Conservation (phyloP, 2,113 vertebrate genomes). For the Malurus melanocephalus region DNA sequence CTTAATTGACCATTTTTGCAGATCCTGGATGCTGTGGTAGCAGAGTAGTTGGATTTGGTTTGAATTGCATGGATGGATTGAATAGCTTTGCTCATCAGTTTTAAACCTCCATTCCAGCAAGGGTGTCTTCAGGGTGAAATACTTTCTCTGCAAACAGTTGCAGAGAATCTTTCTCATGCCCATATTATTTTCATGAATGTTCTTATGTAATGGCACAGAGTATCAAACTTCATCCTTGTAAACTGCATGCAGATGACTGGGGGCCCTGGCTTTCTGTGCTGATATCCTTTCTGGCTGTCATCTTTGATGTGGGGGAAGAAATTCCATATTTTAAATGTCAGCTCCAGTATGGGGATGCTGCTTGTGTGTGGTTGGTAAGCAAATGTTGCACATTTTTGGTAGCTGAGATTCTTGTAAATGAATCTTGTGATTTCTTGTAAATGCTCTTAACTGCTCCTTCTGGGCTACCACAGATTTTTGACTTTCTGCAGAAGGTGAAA, state of each 20-base stretch:
- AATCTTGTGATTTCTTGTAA: neutral
- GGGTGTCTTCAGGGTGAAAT: neutral
- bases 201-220: neutral
- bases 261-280: neutral
- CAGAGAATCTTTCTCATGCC: neutral
- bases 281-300: neutral
- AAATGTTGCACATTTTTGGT: neutral
- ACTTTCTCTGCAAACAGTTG: neutral
- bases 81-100: neutral
- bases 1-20: neutral
- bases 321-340: conserved; percentile 2
- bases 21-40: neutral
- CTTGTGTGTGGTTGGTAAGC: neutral
- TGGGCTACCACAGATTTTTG: neutral
- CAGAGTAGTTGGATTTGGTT: neutral
- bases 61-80: neutral
- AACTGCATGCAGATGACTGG: neutral
- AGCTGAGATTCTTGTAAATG: neutral
- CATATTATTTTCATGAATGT: neutral
- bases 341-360: neutral
- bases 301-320: neutral
- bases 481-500: neutral
- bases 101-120: neutral
- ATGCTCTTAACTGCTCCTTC: neutral
- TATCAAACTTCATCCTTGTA: neutral